phyloP scores from a whole-genome alignment of 2,113 vertebrate genomes.

The Tursiops truncatus region DNA sequence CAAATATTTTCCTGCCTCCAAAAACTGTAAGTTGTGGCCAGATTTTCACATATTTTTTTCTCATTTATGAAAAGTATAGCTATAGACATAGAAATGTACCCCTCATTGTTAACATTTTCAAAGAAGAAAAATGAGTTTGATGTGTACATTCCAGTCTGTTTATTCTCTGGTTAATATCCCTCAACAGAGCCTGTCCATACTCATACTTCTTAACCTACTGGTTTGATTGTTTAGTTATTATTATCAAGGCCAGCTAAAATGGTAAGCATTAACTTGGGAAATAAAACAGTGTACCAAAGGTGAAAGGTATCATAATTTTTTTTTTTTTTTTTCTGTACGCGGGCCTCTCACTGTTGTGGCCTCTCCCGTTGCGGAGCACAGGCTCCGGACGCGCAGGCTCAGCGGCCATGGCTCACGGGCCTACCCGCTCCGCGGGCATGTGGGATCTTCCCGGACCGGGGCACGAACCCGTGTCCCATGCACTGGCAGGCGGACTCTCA shows the following conservation, averaged over 20 bases:
- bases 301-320: not conserved
- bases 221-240: constrained; percentile 27
- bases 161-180: not conserved
- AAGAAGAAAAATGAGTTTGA: not conserved
- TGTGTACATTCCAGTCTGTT: not conserved
- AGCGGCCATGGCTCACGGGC: no score
- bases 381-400: no score
- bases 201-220: not conserved
- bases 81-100: not conserved
- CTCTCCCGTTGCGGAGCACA: no score
- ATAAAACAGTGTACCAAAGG: not conserved
- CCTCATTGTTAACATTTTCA: constrained; percentile 3
- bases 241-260: constrained; percentile 10
- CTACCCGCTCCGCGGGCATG: no score
- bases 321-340: no score
- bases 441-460: no score
- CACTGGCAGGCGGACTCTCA: no score
- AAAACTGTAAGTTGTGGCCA: not conserved
- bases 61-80: not conserved
- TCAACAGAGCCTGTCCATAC: not conserved
- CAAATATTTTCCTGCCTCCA: not conserved
- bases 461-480: no score
- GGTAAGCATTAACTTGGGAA: not conserved
- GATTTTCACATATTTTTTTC: constrained; percentile 4
- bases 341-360: no score